Evolutionary conservation across 2,888 invertebrate species (phyloP), one percentile per base, ranked within the genome.

Genomic region (Chloroclystis v-ata): DNA sequence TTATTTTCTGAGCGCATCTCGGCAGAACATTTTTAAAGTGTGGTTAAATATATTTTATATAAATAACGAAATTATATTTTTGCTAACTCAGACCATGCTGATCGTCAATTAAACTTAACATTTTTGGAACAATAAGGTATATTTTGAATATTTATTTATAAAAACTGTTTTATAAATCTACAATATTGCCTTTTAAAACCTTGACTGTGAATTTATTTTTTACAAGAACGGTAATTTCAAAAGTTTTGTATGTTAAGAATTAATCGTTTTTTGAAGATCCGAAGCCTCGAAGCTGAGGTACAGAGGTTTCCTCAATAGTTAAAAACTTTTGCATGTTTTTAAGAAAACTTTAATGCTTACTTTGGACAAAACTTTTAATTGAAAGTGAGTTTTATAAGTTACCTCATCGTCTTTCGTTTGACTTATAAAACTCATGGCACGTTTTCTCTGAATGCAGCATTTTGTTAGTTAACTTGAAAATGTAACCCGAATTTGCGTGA

Each of bases 61-160:
- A 32, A 49, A 11, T 20, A 20, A 20, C 2, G 5, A n/a, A 49
- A 43, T 29, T 10, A 62, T 56, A 60, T 56, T 66, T 70, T 72
- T 63, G 64, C 65, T 64, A 67, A 67, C 66, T 60, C 60, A 69
- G 76, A 81, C 80, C 78, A 80, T 72, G 69, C 66, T 66, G 9
- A 67, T 67, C 70, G 85, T 84, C 85, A 84, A 84, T 84, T 83
- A 65, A 72, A 71, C 70, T 76, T 79, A 66, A 67, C 69, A 78
- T 71, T 67, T 67, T 63, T 51, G 49, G 61, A 60, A 64, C 59
- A 57, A 61, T 24, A 29, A 32, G 13, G 57, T 69, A 69, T 76
- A 76, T 80, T 81, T 79, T 75, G 57, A 72, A 47, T 66, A 64
- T 75, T 66, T 61, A 61, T 43, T 43, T 46, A 28, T 35, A 46